Evolutionary conservation across 2,113 vertebrate genomes (phyloP), one percentile per base, ranked within the genome.

Genomic region (Ictalurus punctatus): DNA sequence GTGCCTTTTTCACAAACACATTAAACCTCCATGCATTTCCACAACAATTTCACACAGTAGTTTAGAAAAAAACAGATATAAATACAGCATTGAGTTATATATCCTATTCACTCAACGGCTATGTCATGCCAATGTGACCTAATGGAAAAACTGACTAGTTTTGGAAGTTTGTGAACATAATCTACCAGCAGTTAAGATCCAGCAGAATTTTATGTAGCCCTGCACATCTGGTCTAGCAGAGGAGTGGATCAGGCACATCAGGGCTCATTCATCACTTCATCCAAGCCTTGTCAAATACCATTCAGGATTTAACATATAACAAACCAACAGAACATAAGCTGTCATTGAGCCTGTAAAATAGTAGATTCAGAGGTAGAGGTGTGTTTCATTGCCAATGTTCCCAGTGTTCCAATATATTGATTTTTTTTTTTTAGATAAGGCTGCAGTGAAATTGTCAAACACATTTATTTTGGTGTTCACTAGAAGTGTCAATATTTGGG

Each of bases 121-220:
- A 23, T 23, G 30, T 59, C 80, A 82, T 58, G 52, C 27, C 78
- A 81, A 10, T 30, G 80, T 82, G 10, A 82, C 19, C 56, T 59
- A 82, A 82, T 82, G 80, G 80, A 82, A 82, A 82, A 37, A 59
- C 56, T 59, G 80, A 82, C 54, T 37, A 21, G 54, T 59, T 82
- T 82, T 58, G n/a, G 56, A 61, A 37, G 80, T 37, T 59, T 21
- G 4, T 37, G 56, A 82, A 59, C n/a, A 59, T 58, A 59, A 34
- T 82, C 80, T 37, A 54, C 25, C 48, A 79, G 48, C 25, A 27
- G 44, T 79, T 79, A 54, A 80, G 48, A 81, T 54, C 27, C 79
- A 34, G 79, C 6, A 58, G 79, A 81, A 58, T 34, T 58, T 34
- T 34, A 56, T 81, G 54, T 30, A 27, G 52, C 17, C 37, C 27